These are phyloP conservation scores for Calephelis perditalis DNA, from an alignment of 2,888 invertebrate species.

Conservation along the genomic window DNA sequence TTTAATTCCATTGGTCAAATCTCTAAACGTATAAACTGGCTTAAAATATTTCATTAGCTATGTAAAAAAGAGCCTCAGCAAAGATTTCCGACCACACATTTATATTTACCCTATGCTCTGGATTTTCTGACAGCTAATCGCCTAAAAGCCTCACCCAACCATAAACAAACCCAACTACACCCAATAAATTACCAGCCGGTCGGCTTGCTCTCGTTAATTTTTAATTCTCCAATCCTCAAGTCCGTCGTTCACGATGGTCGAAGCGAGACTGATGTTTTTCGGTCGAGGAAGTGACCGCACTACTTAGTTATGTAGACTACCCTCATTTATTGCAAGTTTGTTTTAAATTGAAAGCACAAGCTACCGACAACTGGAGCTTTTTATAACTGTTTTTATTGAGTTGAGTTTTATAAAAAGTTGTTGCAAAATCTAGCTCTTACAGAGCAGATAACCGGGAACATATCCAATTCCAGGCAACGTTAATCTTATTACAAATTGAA, in stretches of 20 bases:
- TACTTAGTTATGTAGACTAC: slow-evolving; percentile 69
- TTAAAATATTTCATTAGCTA: slow-evolving; percentile 1
- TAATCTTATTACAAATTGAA: too few relatives aligned
- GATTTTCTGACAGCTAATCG: slow-evolving; percentile 45
- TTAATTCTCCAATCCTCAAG: slow-evolving; percentile 60
- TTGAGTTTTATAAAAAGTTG: too few relatives aligned
- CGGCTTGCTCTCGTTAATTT: slow-evolving; percentile 57
- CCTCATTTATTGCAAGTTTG: slow-evolving; percentile 64
- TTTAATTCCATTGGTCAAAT: not conserved
- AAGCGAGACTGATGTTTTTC: slow-evolving; percentile 60
- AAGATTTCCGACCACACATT: slow-evolving; percentile 10
- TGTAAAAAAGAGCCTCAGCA: slow-evolving; percentile 6
- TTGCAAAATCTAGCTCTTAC: too few relatives aligned
- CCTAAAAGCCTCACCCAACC: slow-evolving; percentile 50
- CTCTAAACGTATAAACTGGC: not conserved
- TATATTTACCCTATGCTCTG: slow-evolving; percentile 19
- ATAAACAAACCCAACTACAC: slow-evolving; percentile 54
- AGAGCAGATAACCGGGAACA: too few relatives aligned
- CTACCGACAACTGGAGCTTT: slow-evolving; percentile 4
- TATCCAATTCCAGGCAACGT: too few relatives aligned
- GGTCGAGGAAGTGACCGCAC: slow-evolving; percentile 53
- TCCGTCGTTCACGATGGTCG: slow-evolving; percentile 54
- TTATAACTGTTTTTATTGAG: not conserved
- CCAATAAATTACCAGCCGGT: slow-evolving; percentile 55
- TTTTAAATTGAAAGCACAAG: slow-evolving; percentile 55